These are phyloP conservation scores for Panzeria rudis DNA, from an alignment of 2,888 invertebrate genomes.

Conservation along the genomic window DNA sequence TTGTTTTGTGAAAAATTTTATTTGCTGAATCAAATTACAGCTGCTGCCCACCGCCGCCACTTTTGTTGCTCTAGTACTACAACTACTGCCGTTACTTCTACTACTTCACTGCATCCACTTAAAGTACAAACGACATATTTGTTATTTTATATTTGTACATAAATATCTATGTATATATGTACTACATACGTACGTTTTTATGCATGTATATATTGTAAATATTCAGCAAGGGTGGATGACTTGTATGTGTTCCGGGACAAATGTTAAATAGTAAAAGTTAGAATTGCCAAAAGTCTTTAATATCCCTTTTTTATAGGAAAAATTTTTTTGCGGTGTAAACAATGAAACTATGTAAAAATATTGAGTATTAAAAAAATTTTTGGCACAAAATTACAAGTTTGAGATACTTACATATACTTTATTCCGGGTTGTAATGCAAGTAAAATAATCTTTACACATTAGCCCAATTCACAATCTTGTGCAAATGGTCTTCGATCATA, in stretches of 20 bases:
- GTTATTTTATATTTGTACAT: slow-evolving; percentile 11
- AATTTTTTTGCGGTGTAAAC: too few species aligned
- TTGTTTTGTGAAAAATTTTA: slow-evolving; percentile 46
- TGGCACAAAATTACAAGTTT: too few species aligned
- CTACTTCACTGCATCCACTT: slow-evolving; percentile 6
- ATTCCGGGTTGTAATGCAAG: too few species aligned
- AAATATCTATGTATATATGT: background rate
- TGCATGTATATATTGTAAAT: background rate
- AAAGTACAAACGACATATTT: slow-evolving; percentile 30
- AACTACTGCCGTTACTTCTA: background rate
- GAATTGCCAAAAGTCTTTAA: slow-evolving; percentile 48
- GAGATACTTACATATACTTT: too few species aligned
- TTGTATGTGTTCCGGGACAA: slow-evolving; percentile 55
- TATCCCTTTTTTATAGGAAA: background rate
- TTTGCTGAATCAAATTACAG: slow-evolving; percentile 68
- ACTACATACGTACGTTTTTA: background rate
- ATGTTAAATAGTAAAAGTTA: slow-evolving; percentile 41
- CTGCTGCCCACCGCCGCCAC: slow-evolving; percentile 49
- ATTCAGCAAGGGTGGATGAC: slow-evolving; percentile 47
- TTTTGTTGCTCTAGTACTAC: slow-evolving; percentile 16
- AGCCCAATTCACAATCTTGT: too few species aligned
- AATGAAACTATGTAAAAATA: too few species aligned
- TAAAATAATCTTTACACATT: too few species aligned
- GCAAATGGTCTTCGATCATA: too few species aligned
- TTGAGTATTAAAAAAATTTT: too few species aligned